These are phyloP conservation scores for Philereme transversata DNA, from an alignment of 2,888 invertebrate genomes.

Conservation along the genomic window DNA sequence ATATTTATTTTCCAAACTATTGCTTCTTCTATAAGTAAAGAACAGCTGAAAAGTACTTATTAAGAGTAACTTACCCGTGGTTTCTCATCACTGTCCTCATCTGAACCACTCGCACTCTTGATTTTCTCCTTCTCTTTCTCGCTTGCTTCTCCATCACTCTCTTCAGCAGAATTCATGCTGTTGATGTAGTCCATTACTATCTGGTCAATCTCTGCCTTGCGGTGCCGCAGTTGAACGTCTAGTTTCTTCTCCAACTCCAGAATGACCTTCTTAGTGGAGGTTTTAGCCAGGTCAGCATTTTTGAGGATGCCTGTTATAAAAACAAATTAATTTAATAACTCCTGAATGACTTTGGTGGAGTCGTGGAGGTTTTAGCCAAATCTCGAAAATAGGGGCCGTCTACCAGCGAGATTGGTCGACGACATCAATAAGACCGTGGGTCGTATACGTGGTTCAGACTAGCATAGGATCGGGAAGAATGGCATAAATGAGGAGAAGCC, in stretches of 20 bases:
- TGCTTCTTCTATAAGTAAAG: too few relatives aligned
- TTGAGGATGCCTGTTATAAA: slow-evolving; percentile 87
- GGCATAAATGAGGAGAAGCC: too few relatives aligned
- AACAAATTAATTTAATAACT: too few relatives aligned
- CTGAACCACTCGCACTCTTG: slow-evolving; percentile 6
- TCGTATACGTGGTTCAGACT: too few relatives aligned
- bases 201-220: slow-evolving; percentile 94
- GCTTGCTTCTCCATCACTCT: slow-evolving; percentile 53
- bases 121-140: slow-evolving; percentile 34
- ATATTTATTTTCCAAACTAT: too few relatives aligned
- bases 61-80: slow-evolving; percentile 30
- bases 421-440: too few relatives aligned
- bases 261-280: slow-evolving; percentile 95
- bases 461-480: too few relatives aligned
- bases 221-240: slow-evolving; percentile 88
- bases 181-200: slow-evolving; percentile 91
- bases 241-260: slow-evolving; percentile 93
- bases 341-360: too few relatives aligned
- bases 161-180: slow-evolving; percentile 56
- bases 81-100: slow-evolving; percentile 47
- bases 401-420: too few relatives aligned
- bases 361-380: too few relatives aligned
- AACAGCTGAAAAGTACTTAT: too few relatives aligned
- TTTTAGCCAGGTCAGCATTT: slow-evolving; percentile 92
- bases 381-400: too few relatives aligned